Conservation (phyloP, 2,113 vertebrate species). For the Callospermophilus lateralis region DNA sequence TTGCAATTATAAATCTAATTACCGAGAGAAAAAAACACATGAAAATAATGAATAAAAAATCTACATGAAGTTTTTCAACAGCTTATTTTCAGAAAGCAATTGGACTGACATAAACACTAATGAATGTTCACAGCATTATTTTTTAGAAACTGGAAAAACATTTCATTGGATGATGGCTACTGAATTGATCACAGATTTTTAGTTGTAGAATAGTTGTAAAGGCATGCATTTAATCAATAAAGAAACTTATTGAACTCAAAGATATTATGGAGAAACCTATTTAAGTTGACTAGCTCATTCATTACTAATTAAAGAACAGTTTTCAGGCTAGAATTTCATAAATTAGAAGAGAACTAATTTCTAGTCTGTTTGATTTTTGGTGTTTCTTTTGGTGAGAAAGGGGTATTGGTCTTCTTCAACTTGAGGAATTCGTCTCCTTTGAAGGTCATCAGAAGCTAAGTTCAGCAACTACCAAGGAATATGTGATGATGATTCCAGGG, state of each 20-base stretch:
- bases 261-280: background rate
- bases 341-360: background rate
- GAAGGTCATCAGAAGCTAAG: background rate
- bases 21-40: slow-evolving; percentile 43
- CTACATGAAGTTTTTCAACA: slow-evolving; percentile 73
- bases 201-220: background rate
- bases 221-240: background rate
- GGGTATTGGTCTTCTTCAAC: background rate
- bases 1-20: slow-evolving; percentile 84
- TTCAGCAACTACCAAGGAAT: background rate
- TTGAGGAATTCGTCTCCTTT: background rate
- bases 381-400: background rate
- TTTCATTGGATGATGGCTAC: background rate
- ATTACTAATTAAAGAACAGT: slow-evolving; percentile 19
- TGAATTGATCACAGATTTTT: background rate
- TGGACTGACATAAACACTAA: background rate
- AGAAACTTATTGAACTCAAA: background rate
- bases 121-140: background rate
- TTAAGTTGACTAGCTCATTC: background rate
- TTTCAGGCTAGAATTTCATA: background rate
- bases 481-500: background rate
- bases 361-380: background rate
- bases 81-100: slow-evolving; percentile 73
- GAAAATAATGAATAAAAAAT: slow-evolving; percentile 80
- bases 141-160: slow-evolving; percentile 18